Base-by-base conservation (phyloP, 1,140 invertebrate genomes). In the Caenorhabditis remanei region DNA sequence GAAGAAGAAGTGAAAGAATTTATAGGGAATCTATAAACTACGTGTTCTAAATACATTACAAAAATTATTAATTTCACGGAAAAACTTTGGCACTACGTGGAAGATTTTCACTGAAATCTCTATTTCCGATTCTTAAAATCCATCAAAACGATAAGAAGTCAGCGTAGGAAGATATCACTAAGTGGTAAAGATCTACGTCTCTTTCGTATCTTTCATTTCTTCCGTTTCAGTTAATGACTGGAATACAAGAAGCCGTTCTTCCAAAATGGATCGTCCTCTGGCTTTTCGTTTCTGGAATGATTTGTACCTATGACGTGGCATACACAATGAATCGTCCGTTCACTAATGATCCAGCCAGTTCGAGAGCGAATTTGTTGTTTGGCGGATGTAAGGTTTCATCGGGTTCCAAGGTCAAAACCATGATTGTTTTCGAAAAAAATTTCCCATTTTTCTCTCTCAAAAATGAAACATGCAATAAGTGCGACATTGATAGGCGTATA, bases 271-370 rank as follows among this genome's bases (percentile, higher is more conserved):
- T 79, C n/a, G 16, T n/a, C n/a, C 21, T 79, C 11, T 79, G 71
- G 71, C 71, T 79, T 32, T 79, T 79, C 46, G 46, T 79, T n/a
- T 79, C 71, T 11, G 71, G 71, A 79, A 50, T 79, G 71, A 50
- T 79, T 8, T 79, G 71, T 9, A 79, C 71, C 11, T 79, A 79
- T 79, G 71, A 79, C 71, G 71, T 79, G 71, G 71, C 71, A 50
- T 79, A 79, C 71, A 79, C 71, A 50, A 79, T 79, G 71, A 79
- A 79, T 21, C 71, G 71, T 43, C 71, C 71, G n/a, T 79, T 43
- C 71, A 79, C 71, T 4, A 79, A 79, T 50, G 71, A 79, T 79
- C 71, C 71, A 7, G 71, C 71, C n/a, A 79, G 71, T 41, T 21
- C 46, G n/a, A 48, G 21, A 14, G 19, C 71, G 24, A 79, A 48